Conservation (phyloP, 2,113 vertebrate species). For the Raphicerus campestris region DNA sequence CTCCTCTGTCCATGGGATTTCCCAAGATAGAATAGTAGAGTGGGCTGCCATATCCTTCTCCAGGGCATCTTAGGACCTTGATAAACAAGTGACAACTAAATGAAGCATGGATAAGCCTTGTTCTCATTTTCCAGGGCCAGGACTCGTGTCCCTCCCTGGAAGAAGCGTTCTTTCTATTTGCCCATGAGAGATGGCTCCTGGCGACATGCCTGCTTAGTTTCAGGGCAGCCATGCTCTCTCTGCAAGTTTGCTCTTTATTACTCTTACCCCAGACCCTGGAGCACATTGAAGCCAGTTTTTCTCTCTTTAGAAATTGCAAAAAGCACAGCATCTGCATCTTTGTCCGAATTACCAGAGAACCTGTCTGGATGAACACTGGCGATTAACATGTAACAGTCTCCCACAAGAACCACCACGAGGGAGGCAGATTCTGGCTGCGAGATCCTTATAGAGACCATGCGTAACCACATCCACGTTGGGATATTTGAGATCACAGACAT, state of each 20-base stretch:
- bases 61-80: background rate
- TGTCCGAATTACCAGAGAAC: background rate
- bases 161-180: fast-evolving
- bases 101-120: fast-evolving
- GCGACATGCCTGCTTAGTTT: too few species aligned
- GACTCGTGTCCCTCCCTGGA: fast-evolving
- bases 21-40: background rate
- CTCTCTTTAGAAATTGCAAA: background rate
- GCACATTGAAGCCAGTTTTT: background rate
- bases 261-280: background rate
- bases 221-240: background rate
- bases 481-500: background rate
- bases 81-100: background rate
- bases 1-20: background rate
- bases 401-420: background rate
- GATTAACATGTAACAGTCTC: background rate
- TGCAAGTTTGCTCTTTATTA: background rate
- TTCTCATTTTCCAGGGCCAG: background rate
- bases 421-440: background rate
- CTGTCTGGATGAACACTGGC: background rate
- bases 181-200: fast-evolving
- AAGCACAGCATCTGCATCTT: background rate
- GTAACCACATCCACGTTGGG: background rate
- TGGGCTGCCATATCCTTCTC: background rate
- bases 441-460: background rate